Percentiles rank a stretch among this genome's conserved stretches.
Evolutionary conservation across 2,888 invertebrate genomes (phyloP).

Genomic region (Hyposoter didymator): DNA sequence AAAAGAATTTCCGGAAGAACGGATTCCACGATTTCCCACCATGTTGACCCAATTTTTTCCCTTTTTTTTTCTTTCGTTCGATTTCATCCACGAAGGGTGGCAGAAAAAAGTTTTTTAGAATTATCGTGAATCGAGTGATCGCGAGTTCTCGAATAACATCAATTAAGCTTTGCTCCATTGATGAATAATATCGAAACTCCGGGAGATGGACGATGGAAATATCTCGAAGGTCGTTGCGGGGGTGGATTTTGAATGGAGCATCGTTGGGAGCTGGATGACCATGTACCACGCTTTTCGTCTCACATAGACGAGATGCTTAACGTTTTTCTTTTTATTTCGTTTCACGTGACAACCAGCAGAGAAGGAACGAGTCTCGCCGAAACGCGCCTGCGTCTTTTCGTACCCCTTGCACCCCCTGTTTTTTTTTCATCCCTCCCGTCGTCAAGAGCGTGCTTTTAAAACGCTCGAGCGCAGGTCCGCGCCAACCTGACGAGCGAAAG

Average conservation of each 20-base stretch:
- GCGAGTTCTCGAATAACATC: conserved; percentile 35
- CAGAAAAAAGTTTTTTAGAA: conserved; percentile 2
- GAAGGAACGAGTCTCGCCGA: conserved; percentile 20
- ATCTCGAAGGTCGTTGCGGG: conserved; percentile 2
- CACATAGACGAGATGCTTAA: conserved; percentile 31
- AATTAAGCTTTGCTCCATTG: conserved; percentile 28
- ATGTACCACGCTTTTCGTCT: conserved; percentile 30
- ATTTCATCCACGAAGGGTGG: neutral
- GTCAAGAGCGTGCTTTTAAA: conserved; percentile 34
- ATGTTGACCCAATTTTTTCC: neutral
- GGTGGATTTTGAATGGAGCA: neutral
- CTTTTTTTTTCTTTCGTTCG: neutral
- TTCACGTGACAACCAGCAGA: neutral
- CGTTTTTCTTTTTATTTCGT: neutral
- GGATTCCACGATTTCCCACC: neutral
- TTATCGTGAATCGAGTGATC: conserved; percentile 1
- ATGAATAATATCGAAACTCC: conserved; percentile 26
- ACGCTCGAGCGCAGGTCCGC: conserved; percentile 52
- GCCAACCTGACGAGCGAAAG: conserved; percentile 18
- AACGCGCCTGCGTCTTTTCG: conserved; percentile 56
- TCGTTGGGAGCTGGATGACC: neutral
- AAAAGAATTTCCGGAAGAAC: neutral
- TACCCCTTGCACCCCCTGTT: neutral
- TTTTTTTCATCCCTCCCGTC: conserved; percentile 18
- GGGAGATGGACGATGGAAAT: conserved; percentile 35